Conservation (phyloP, 2,888 invertebrate genomes). For the Cephus pygmeus region DNA sequence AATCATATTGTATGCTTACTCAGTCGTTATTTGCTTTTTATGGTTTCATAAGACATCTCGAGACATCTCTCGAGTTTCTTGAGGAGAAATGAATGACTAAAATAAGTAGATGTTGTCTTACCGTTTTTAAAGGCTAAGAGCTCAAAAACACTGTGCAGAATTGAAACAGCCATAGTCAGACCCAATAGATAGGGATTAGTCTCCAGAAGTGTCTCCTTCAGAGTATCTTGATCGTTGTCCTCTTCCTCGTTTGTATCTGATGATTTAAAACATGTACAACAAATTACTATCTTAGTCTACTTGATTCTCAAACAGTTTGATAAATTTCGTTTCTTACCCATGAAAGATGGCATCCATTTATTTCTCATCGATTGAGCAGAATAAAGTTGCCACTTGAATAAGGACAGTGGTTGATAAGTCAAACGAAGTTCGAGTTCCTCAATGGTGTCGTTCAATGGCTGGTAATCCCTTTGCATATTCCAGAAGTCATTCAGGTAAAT, state of each 20-base stretch:
- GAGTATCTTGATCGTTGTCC: slow-evolving; percentile 88
- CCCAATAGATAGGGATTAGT: slow-evolving; percentile 96
- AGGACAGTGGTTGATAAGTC: slow-evolving; percentile 89
- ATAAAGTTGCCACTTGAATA: slow-evolving; percentile 99
- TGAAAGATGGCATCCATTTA: slow-evolving; percentile 74
- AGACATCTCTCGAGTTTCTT: background rate
- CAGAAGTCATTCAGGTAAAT: slow-evolving; percentile 97
- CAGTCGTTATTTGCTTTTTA: background rate
- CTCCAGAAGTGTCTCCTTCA: slow-evolving; percentile 94
- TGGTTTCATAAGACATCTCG: background rate
- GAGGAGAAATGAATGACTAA: background rate
- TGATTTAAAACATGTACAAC: background rate
- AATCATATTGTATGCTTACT: background rate
- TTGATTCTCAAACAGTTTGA: background rate
- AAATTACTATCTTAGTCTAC: background rate
- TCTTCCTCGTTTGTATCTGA: slow-evolving; percentile 77
- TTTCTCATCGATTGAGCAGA: slow-evolving; percentile 95
- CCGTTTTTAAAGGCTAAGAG: slow-evolving; percentile 99
- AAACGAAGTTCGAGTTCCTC: slow-evolving; percentile 77
- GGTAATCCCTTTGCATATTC: slow-evolving; percentile 97
- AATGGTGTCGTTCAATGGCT: slow-evolving; percentile 88
- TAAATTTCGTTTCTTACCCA: slow-evolving; percentile 43
- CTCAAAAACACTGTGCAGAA: slow-evolving; percentile 97
- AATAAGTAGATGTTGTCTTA: slow-evolving; percentile 50
- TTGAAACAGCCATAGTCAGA: slow-evolving; percentile 90